Evolutionary conservation across 2,888 invertebrate species (phyloP).

Genomic region (Mythimna impura): DNA sequence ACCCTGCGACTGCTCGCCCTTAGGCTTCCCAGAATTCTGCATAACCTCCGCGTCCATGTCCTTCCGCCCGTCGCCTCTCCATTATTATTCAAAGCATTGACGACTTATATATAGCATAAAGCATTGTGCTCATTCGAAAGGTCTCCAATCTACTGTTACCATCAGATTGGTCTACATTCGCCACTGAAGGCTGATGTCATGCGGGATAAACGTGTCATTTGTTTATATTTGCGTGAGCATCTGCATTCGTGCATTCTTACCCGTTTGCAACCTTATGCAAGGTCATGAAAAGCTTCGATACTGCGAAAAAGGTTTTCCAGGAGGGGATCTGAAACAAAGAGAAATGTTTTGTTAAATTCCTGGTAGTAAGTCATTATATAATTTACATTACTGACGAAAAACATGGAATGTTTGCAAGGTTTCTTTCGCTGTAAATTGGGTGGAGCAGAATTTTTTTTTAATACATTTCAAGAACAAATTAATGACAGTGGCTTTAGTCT

Average conservation of each 20-base stretch:
- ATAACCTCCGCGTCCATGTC: constrained; percentile 64
- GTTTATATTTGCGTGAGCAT: constrained; percentile 19
- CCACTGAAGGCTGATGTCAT: constrained; percentile 17
- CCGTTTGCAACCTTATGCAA: constrained; percentile 21
- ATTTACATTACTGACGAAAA: neutral
- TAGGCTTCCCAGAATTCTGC: constrained; percentile 68
- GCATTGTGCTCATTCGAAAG: constrained; percentile 62
- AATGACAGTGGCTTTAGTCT: constrained; percentile 4
- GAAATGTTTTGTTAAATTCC: constrained; percentile 26
- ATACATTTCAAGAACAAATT: neutral
- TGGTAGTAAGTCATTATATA: neutral
- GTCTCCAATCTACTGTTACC: constrained; percentile 37
- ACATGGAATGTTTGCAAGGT: neutral
- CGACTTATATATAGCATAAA: constrained; percentile 60
- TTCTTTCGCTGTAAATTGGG: neutral
- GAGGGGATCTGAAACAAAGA: constrained; percentile 58
- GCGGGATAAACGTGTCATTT: constrained; percentile 7
- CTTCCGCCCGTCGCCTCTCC: constrained; percentile 65
- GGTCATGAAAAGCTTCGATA: constrained; percentile 19
- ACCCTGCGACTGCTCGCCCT: constrained; percentile 53
- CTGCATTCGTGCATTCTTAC: constrained; percentile 28
- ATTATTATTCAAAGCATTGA: constrained; percentile 67
- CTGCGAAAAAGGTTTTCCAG: constrained; percentile 17
- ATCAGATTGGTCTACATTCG: constrained; percentile 19
- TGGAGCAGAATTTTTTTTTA: neutral